Percentiles rank a stretch among this genome's conserved stretches.
Evolutionary conservation across 2,113 vertebrate species (phyloP).

Genomic region (Gymnobelideus leadbeateri): DNA sequence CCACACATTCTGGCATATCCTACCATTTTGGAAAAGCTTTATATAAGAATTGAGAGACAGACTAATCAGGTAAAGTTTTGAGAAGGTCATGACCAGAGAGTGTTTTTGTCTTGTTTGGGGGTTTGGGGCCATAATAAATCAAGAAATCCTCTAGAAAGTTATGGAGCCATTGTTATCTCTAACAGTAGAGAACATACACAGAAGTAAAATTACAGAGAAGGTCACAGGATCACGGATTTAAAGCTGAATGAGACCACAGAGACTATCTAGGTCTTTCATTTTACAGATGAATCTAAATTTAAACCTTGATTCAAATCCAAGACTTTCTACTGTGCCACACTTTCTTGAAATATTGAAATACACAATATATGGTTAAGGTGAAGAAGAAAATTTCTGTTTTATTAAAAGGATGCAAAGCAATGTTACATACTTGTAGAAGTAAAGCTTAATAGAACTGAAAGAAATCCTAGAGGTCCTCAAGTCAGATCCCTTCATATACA

Average conservation of each 20-base stretch:
- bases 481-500: not conserved
- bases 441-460: not conserved
- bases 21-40: not conserved
- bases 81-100: not conserved
- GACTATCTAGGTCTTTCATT: not conserved
- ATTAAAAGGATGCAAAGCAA: not conserved
- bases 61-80: not conserved
- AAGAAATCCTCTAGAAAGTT: not conserved
- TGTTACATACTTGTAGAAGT: not conserved
- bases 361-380: not conserved
- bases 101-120: not conserved
- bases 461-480: not conserved
- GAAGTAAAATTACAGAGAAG: not conserved
- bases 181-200: not conserved
- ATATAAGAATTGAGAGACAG: not conserved
- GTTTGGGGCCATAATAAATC: not conserved
- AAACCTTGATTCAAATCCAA: not conserved
- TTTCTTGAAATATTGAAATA: not conserved
- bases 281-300: not conserved
- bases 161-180: not conserved
- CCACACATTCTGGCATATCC: not conserved
- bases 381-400: not conserved
- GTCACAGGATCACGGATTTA: not conserved
- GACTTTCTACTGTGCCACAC: not conserved
- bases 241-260: not conserved